These are phyloP conservation scores for Limnothrissa miodon DNA, from an alignment of 2,113 vertebrate genomes.

Conservation along the genomic window DNA sequence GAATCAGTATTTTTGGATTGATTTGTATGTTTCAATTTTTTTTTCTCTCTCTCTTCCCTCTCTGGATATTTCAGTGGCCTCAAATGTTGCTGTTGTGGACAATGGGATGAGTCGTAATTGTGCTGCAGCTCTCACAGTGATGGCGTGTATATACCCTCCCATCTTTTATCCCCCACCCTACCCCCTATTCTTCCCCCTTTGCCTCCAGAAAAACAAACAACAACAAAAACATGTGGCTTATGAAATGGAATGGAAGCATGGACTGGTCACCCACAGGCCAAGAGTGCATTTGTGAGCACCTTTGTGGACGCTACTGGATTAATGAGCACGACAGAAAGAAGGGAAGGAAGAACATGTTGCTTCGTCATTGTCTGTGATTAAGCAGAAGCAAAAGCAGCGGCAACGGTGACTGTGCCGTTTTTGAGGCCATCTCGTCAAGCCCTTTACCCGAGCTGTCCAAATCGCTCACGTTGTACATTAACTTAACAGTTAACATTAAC, in stretches of 20 bases:
- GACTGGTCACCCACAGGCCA: slow-evolving; percentile 11
- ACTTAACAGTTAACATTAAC: no score
- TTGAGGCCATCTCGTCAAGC: slow-evolving; percentile 4
- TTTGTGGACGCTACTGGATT: not conserved
- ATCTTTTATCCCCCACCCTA: not conserved
- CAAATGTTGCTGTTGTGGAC: not conserved
- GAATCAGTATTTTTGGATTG: slow-evolving; percentile 11
- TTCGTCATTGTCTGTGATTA: not conserved
- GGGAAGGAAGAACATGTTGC: slow-evolving; percentile 15
- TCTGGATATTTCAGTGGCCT: slow-evolving; percentile 13
- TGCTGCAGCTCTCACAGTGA: not conserved
- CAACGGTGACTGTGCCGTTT: no score
- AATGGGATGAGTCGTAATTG: not conserved
- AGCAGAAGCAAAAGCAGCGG: not conserved
- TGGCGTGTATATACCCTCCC: not conserved
- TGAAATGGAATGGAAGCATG: not conserved
- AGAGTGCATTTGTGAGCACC: not conserved
- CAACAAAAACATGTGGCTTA: not conserved
- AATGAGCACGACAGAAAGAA: not conserved
- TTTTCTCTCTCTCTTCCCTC: not conserved
- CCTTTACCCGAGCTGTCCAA: slow-evolving; percentile 3
- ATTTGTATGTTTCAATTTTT: not conserved
- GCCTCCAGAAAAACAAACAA: not conserved
- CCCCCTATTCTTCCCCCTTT: not conserved
- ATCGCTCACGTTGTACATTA: slow-evolving; percentile 11